These are phyloP conservation scores for Anguilla anguilla DNA, from an alignment of 2,797 vertebrate species.

Conservation along the genomic window DNA sequence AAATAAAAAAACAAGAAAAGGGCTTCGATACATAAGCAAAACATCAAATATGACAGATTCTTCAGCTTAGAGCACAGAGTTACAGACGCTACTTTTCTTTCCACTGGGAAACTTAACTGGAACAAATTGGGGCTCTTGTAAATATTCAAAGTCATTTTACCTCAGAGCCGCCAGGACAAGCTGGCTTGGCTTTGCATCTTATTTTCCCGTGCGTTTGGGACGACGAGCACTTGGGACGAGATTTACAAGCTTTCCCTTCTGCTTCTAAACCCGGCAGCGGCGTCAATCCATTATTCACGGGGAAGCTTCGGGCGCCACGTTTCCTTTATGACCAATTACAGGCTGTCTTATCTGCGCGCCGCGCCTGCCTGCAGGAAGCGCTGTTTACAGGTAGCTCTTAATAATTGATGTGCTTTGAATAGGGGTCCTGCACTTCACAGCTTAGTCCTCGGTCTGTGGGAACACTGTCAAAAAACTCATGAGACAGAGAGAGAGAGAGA, in stretches of 20 bases:
- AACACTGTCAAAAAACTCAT: constrained; percentile 4
- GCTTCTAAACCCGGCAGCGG: neutral
- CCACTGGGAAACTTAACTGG: neutral
- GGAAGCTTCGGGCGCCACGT: neutral
- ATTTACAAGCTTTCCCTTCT: neutral
- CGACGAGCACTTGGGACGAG: neutral
- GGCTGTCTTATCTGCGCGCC: constrained; percentile 5
- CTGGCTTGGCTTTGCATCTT: neutral
- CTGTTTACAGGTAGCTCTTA: constrained; percentile 9
- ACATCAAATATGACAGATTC: neutral
- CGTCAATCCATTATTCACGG: constrained; percentile 23
- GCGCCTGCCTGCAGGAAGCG: neutral
- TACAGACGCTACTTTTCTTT: neutral
- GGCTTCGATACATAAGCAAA: neutral
- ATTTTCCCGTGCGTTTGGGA: neutral
- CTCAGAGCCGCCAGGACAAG: neutral
- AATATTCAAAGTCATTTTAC: constrained; percentile 2
- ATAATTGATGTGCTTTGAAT: constrained; percentile 14
- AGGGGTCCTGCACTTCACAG: neutral
- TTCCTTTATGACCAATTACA: constrained; percentile 23
- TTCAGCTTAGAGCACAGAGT: neutral
- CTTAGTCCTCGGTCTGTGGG: neutral
- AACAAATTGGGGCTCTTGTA: neutral
- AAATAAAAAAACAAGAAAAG: neutral
- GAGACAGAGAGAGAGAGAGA: neutral